Evolutionary conservation across 2,113 vertebrate species (phyloP), one percentile per base, ranked within the genome.

Genomic region (Hippolais icterina): DNA sequence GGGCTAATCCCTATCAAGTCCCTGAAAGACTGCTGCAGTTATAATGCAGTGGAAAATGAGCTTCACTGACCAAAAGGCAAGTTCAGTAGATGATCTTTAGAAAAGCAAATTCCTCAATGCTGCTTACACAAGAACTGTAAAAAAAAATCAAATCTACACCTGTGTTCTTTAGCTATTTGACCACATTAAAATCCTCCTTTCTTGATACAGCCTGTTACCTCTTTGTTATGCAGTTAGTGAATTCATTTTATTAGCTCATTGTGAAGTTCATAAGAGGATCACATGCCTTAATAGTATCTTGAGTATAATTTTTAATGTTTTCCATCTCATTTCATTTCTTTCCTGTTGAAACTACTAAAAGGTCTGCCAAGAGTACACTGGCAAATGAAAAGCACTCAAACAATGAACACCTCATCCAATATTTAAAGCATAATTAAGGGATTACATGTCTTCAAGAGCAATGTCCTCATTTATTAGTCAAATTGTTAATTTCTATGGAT

Each of bases 231-330:
- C 3, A 89, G 25, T 57, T 22, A 31, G 5, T 60, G 41, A 66
- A 31, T 59, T 23, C 7, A 22, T 92, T 91, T 33, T 87, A 92
- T 87, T 68, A 74, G n/a, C 41, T 90, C 53, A 75, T 5, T 81
- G 41, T 75, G 41, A 87, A 90, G 57, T 60, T 91, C 56, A 31
- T 80, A 64, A 90, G 64, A 91, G 69, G 33, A 89, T 84, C 52
- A 79, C 61, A 56, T 35, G 28, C 23, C 21, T 57, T 83, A 77
- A 85, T 68, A 50, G 44, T 79, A 65, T 82, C 86, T 75, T 65
- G 39, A 63, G 56, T 91, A 89, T 65, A 56, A 75, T 83, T 90
- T 94, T 92, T 96, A 85, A 63, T 72, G 10, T 64, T 97, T 94
- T 74, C 39, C n/a, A 78, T 28, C 4, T 93, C 23, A 71, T 90